phyloP scores from a whole-genome alignment of 2,113 vertebrate genomes.

The Dendrocopos noguchii region DNA sequence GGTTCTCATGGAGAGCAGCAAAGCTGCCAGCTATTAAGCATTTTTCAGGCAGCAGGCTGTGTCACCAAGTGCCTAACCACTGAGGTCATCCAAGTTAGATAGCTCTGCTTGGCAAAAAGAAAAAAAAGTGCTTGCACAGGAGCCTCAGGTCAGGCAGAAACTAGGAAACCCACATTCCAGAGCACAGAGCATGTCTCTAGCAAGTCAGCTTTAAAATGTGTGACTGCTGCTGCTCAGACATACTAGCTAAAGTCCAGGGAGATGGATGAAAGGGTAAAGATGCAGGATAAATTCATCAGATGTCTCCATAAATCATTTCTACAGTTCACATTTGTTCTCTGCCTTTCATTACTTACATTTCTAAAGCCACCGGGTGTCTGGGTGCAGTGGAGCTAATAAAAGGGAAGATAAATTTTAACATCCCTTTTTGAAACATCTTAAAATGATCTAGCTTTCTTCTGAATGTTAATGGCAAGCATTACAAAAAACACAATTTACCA shows the following conservation, averaged over 20 bases:
- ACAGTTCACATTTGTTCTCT: conserved; percentile 45
- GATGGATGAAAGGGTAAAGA: conserved; percentile 52
- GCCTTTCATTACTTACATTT: conserved; percentile 58
- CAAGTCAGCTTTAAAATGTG: conserved; percentile 16
- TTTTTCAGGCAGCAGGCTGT: neutral
- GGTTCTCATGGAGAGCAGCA: neutral
- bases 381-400: conserved; percentile 47
- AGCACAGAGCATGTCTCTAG: neutral
- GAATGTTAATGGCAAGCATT: conserved; percentile 27
- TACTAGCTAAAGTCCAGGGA: conserved; percentile 23
- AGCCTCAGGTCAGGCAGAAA: conserved; percentile 2
- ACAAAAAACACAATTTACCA: neutral
- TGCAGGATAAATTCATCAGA: conserved; percentile 57
- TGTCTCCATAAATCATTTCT: conserved; percentile 60
- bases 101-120: neutral
- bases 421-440: conserved; percentile 46
- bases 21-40: neutral
- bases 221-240: conserved; percentile 9
- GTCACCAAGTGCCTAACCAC: neutral
- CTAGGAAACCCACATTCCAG: conserved; percentile 45
- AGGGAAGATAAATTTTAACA: conserved; percentile 62
- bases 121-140: neutral
- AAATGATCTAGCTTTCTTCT: conserved; percentile 51
- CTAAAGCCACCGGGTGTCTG: conserved; percentile 45
- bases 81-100: neutral